phyloP scores from a whole-genome alignment of 1,140 invertebrate genomes.

The Bradysia coprophila region DNA sequence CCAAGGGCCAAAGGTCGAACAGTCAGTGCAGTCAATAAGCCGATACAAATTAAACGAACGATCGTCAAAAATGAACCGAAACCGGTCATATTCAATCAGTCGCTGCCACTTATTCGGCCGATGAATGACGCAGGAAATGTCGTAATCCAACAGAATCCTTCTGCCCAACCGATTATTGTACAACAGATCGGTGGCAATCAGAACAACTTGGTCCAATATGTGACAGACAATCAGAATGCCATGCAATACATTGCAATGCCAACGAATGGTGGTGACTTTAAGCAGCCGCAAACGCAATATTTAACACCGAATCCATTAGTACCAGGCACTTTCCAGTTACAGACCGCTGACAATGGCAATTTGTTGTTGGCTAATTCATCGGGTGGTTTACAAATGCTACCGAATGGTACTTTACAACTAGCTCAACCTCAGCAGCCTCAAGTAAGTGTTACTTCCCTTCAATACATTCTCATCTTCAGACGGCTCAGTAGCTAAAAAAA shows the following conservation, averaged over 20 bases:
- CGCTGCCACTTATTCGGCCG: neutral
- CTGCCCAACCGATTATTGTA: constrained; percentile 11
- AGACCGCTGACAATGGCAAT: constrained; percentile 20
- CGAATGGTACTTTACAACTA: constrained; percentile 5
- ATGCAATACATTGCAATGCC: constrained; percentile 21
- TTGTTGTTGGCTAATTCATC: constrained; percentile 14
- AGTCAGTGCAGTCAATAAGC: neutral
- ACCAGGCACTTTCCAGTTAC: constrained; percentile 14
- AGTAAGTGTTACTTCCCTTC: constrained; percentile 1
- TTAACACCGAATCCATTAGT: constrained; percentile 9
- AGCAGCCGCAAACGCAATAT: constrained; percentile 12
- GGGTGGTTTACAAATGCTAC: constrained; percentile 16
- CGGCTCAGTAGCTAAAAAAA: constrained; percentile 6
- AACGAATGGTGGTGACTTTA: constrained; percentile 11
- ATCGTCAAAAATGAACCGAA: neutral
- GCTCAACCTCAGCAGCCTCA: constrained; percentile 9
- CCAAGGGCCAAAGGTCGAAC: neutral
- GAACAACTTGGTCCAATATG: constrained; percentile 18
- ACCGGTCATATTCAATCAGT: neutral
- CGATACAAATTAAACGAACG: constrained; percentile 1
- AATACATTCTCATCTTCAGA: constrained; percentile 5
- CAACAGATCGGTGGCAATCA: constrained; percentile 11
- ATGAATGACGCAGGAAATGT: neutral
- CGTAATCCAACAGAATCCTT: neutral
- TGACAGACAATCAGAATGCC: constrained; percentile 12